Evolutionary conservation across 2,888 invertebrate species (phyloP), one percentile per base, ranked within the genome.

Genomic region (Melanotus villosus): DNA sequence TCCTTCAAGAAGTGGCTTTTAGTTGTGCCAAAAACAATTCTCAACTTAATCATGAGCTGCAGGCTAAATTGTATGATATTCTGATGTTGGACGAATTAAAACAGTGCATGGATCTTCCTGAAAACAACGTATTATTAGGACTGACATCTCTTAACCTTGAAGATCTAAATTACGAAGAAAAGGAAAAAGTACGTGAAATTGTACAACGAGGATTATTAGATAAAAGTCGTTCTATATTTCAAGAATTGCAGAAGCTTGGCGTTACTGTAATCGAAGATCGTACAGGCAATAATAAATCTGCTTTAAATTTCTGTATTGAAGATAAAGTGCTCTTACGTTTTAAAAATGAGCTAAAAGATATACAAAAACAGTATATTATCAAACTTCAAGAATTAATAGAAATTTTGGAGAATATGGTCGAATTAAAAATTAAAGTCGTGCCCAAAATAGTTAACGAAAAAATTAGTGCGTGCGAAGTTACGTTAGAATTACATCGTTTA

Each of bases 121-220:
- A n/a, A 0, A 41, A 65, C 2, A 69, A 38, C 6, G 30, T 69
- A 19, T 34, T 73, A 19, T 34, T 73, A 19, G 70, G 64, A 26
- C 80, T 84, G 4, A 72, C 71, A 5, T 78, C 82, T 70, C 67
- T 81, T 50, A 77, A 79, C 1, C 75, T 78, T 41, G 70, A 71
- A 60, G 79, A 82, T 30, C 77, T 86, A 21, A 82, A 71, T 57
- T 80, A 78, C 43, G 75, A 80, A 56, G 86, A 87, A 69, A 81
- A 79, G 68, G 69, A 80, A 52, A 60, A 76, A 10, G 73, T 83
- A 2, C 82, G 77, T 72, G 77, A 70, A 67, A 77, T 70, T 4
- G 74, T 82, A 0, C 83, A 83, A 74, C 72, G 71, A 16, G 71
- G 80, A 36, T 67, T 85, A 34, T 73, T 78, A 16, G 77, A 81